These are phyloP conservation scores for Phalanger gymnotis DNA, from an alignment of 2,797 vertebrate genomes.

Conservation along the genomic window DNA sequence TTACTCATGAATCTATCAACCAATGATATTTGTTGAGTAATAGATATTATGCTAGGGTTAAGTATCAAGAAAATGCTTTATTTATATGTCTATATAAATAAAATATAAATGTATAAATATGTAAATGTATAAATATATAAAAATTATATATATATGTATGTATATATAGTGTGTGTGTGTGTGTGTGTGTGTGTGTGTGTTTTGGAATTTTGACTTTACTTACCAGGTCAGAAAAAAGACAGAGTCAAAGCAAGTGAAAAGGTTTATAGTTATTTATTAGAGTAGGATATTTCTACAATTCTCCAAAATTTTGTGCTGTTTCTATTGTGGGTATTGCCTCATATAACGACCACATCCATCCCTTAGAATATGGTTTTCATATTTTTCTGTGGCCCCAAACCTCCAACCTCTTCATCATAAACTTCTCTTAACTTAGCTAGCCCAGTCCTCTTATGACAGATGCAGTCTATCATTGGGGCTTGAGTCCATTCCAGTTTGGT, in stretches of 20 bases:
- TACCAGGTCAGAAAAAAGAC: background rate
- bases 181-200: no score
- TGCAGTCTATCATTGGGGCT: background rate
- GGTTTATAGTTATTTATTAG: background rate
- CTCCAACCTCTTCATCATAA: background rate
- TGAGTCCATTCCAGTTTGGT: no score
- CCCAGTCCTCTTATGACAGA: background rate
- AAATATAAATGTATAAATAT: no score
- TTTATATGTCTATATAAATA: no score
- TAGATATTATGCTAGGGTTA: no score
- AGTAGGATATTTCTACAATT: background rate
- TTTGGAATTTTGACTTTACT: no score
- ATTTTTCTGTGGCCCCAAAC: background rate
- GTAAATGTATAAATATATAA: no score
- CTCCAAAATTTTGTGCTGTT: background rate
- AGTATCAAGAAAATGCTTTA: no score
- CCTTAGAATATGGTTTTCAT: background rate
- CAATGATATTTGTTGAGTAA: no score
- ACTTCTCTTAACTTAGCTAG: background rate
- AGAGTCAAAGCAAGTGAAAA: background rate
- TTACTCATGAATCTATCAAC: no score
- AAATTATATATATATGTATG: no score
- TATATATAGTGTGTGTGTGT: no score
- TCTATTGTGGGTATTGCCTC: background rate
- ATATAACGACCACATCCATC: background rate